Percentiles rank a stretch among this genome's conserved stretches.
Conservation (phyloP, 1,140 invertebrate genomes). For the Zaprionus capensis region DNA sequence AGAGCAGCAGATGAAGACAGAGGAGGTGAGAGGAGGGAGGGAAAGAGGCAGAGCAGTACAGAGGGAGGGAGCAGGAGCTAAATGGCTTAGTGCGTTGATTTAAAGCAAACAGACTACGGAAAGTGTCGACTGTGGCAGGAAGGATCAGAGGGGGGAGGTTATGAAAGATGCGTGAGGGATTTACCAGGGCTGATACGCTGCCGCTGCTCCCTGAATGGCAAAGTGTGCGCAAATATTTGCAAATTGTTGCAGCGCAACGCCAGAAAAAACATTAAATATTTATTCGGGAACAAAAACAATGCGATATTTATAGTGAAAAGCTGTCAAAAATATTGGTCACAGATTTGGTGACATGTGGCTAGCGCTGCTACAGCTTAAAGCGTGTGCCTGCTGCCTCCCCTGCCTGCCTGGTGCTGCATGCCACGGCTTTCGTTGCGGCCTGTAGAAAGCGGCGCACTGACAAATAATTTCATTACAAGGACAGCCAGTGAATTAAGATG, state of each 20-base stretch:
- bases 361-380: conserved; percentile 33
- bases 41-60: conserved; percentile 5
- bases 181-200: conserved; percentile 2
- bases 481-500: conserved; percentile 65
- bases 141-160: neutral
- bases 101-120: conserved; percentile 41
- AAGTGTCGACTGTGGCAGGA: neutral
- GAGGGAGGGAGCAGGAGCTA: neutral
- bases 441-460: conserved; percentile 54
- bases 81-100: conserved; percentile 53
- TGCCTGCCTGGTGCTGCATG: neutral
- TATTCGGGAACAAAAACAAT: conserved; percentile 33
- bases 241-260: conserved; percentile 49
- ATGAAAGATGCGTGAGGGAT: neutral
- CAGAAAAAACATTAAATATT: conserved; percentile 59
- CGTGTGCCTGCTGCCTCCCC: neutral
- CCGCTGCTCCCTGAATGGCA: conserved; percentile 36
- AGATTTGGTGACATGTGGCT: conserved; percentile 35
- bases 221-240: conserved; percentile 67
- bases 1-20: neutral
- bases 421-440: neutral
- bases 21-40: neutral
- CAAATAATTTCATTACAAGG: conserved; percentile 78
- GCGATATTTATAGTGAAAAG: conserved; percentile 4
- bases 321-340: conserved; percentile 41